These are phyloP conservation scores for Hydropsyche tenuis DNA, from an alignment of 1,140 invertebrate species.

Conservation along the genomic window DNA sequence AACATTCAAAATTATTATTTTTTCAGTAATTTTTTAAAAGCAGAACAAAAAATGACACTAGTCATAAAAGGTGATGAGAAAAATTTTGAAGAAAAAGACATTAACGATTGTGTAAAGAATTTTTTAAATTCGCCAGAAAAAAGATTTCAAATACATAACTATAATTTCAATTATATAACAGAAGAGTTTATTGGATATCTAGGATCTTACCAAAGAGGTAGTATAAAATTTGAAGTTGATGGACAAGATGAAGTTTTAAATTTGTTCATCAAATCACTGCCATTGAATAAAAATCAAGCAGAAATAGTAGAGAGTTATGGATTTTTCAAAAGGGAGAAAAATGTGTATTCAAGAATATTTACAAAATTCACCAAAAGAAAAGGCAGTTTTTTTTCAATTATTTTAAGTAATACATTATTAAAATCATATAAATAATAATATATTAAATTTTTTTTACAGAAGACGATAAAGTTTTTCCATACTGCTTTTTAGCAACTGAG, in stretches of 20 bases:
- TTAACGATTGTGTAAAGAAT: background rate
- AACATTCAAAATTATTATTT: too few relatives aligned
- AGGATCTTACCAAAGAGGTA: constrained; percentile 6
- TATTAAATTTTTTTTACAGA: constrained; percentile 33
- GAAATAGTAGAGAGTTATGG: background rate
- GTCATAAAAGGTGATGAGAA: too few relatives aligned
- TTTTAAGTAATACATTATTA: background rate
- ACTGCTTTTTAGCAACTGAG: constrained; percentile 19
- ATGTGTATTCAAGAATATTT: constrained; percentile 18
- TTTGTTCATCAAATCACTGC: constrained; percentile 29
- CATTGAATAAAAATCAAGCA: background rate
- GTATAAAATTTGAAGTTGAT: background rate
- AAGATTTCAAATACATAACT: background rate
- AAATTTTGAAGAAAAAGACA: background rate
- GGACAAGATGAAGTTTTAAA: background rate
- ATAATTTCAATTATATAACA: constrained; percentile 18
- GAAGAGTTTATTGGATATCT: constrained; percentile 16
- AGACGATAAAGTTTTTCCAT: constrained; percentile 25
- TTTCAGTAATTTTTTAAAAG: too few relatives aligned
- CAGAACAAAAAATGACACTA: too few relatives aligned
- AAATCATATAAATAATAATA: background rate
- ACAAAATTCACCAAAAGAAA: background rate
- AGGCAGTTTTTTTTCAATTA: constrained; percentile 1
- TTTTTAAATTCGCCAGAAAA: background rate
- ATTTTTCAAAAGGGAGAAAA: constrained; percentile 22